Conservation (phyloP, 2,797 vertebrate species). For the Picus viridis region DNA sequence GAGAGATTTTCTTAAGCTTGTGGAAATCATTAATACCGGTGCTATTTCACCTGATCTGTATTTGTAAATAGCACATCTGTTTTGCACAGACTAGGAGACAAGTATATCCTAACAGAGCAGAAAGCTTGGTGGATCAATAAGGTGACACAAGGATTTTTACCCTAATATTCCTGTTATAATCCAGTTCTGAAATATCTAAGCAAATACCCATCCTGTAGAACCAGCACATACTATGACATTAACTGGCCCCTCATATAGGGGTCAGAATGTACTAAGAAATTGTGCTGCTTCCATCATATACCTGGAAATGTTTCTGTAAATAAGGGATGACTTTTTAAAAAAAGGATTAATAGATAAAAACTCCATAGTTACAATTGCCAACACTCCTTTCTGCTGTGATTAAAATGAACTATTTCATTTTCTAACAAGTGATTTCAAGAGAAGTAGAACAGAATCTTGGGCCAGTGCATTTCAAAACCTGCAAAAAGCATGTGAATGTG, state of each 20-base stretch:
- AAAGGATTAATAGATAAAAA: not conserved
- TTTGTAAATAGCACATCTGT: not conserved
- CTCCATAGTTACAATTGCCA: not conserved
- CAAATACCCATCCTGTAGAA: not conserved
- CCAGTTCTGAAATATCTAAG: not conserved
- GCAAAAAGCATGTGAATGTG: not conserved
- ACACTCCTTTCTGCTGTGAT: not conserved
- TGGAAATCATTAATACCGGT: not conserved
- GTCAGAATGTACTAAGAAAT: not conserved
- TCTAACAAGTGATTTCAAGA: not conserved
- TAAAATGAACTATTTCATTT: not conserved
- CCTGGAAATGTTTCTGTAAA: not conserved
- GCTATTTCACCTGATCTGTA: not conserved
- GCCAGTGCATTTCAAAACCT: not conserved
- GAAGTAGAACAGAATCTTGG: not conserved
- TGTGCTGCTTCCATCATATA: not conserved
- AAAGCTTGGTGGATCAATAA: not conserved
- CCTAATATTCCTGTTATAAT: not conserved
- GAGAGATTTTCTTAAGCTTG: not conserved
- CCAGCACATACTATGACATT: not conserved
- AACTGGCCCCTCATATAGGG: not conserved
- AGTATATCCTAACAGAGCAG: not conserved
- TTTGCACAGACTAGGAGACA: not conserved
- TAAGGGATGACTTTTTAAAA: not conserved
- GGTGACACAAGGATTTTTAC: not conserved